A percentile compares a stretch with the other conserved stretches of the same genome.
Evolutionary conservation across 2,888 invertebrate genomes (phyloP).

Genomic region (Danaus chrysippus): DNA sequence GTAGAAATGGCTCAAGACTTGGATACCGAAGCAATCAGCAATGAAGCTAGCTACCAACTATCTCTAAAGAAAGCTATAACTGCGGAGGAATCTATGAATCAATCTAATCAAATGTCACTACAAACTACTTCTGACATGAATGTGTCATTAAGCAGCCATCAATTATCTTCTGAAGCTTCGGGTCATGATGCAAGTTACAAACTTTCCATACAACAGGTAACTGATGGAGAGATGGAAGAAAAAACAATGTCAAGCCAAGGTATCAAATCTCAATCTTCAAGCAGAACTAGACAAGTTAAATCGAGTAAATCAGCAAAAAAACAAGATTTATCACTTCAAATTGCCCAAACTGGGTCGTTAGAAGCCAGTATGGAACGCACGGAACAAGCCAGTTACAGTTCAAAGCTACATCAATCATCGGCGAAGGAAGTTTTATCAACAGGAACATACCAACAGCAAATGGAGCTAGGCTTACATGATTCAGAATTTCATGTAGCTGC

Average conservation of each 20-base stretch:
- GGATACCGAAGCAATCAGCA: neutral
- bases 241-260: neutral
- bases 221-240: neutral
- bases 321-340: neutral
- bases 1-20: neutral
- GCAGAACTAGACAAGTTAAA: neutral
- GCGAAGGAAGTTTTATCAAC: neutral
- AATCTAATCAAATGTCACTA: too few species aligned
- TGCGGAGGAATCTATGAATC: neutral
- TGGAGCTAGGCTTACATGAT: neutral
- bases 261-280: neutral
- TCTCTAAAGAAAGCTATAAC: neutral
- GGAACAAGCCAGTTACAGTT: neutral
- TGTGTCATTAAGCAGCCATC: too few species aligned
- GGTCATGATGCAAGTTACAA: too few species aligned
- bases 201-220: too few species aligned
- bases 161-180: too few species aligned
- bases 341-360: neutral
- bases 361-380: neutral
- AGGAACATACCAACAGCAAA: neutral
- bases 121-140: too few species aligned
- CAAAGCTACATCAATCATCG: neutral
- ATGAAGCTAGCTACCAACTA: neutral
- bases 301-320: constrained; percentile 1
- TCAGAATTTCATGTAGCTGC: neutral